Base-by-base conservation (phyloP, 2,797 vertebrate species). In the Ptychadena robeensis region DNA sequence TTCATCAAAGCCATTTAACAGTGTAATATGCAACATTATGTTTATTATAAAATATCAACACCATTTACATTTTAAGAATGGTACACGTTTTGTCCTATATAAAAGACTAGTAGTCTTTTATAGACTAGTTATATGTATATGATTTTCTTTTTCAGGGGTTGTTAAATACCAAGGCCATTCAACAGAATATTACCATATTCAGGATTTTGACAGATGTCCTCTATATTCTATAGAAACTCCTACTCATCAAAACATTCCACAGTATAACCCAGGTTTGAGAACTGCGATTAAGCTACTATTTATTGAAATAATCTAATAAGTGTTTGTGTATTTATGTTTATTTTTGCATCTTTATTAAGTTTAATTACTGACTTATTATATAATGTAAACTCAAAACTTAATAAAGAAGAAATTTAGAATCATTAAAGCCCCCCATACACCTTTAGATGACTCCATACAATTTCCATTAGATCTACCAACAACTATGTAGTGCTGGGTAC, bases 161-260 rank as follows among this genome's bases (percentile, higher is more conserved):
- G 1, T 87, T 79, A 91, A 86, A 80, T 80, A 90, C 88, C 88
- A 88, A 73, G 84, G 82, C 71, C 82, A 85, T 0, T 38, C 63
- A 0, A 65, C 57, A 71, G 14, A 87, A 0, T 89, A 86, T 31
- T 87, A 85, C 70, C 87, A 91, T 1, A 1, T 86, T 86, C 88
- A 88, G 85, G 87, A 81, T 61, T 79, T 84, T 81, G 86, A 91
- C 9, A 89, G 85, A 89, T 87, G 0, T 80, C 78, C 71, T 83
- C 71, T 87, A 83, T 92, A 90, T 83, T 86, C 90, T 73, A 80
- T 85, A 85, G 89, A 90, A 88, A 85, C 82, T 38, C 86, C 87
- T 87, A 87, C 81, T 68, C 88, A 3, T 1, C 88, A 90, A 88
- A 88, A 88, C 22, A 77, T 79, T 76, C 88, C 87, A 79, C 88